Percentiles rank a stretch among this genome's conserved stretches.
phyloP scores from a whole-genome alignment of 2,113 vertebrate species.

The Vombatus ursinus region DNA sequence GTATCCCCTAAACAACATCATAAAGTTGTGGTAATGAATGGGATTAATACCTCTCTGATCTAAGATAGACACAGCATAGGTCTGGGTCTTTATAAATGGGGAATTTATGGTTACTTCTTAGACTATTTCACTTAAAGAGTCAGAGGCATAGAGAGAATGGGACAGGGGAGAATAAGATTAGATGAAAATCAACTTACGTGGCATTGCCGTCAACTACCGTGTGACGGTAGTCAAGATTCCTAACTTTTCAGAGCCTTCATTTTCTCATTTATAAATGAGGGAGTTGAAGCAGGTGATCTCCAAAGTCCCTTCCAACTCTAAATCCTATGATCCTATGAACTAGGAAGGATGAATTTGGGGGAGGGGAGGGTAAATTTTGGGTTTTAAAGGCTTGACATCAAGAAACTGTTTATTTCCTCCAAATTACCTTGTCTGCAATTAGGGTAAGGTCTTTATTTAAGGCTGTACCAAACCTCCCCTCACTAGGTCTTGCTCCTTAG shows the following conservation, averaged over 20 bases:
- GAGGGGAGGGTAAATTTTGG: neutral
- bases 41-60: neutral
- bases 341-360: neutral
- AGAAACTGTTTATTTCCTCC: neutral
- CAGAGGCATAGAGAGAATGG: neutral
- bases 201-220: neutral
- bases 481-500: neutral
- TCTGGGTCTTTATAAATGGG: neutral
- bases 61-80: neutral
- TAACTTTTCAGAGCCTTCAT: neutral
- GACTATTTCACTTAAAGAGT: neutral
- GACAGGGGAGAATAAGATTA: neutral
- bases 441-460: neutral
- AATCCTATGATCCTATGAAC: neutral
- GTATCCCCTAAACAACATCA: neutral
- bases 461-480: neutral
- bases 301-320: neutral
- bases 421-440: neutral
- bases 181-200: neutral
- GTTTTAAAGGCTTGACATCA: neutral
- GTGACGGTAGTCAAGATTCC: neutral
- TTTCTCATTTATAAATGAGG: neutral
- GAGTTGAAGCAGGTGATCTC: neutral
- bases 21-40: neutral
- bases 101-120: neutral